Base-by-base conservation (phyloP, 1,140 invertebrate species). In the Mylabris phalerata region DNA sequence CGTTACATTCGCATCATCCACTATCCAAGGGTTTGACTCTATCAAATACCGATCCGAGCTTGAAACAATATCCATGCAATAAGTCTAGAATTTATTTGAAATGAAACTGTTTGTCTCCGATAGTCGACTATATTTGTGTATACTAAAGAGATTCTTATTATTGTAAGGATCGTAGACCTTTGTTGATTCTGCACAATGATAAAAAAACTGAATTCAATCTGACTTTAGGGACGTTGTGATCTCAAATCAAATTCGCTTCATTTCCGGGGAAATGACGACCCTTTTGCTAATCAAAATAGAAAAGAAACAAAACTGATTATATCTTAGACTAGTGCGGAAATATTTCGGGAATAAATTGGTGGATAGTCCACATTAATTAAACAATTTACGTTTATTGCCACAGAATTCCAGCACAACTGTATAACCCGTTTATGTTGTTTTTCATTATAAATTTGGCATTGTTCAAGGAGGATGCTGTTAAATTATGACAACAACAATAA, bases 31-130 rank as follows among this genome's bases (percentile, higher is more conserved):
- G 6, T 44, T 39, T 58, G 49, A 56, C 55, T 64, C 61, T 49
- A 65, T 65, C 63, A 65, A 65, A 57, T 48, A 59, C 48, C 60
- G 55, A 60, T 63, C 61, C 56, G 32, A 32, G 32, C 32, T 32
- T 57, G 63, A 65, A 63, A 65, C 63, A 65, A 65, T 65, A 63
- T 65, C 52, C 52, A 45, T 46, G 55, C 64, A 61, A 65, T 65
- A 65, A 63, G 64, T 65, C 54, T 54, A 61, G 47, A 65, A 65
- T 65, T 65, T 65, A 65, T 65, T 65, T 61, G 58, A 58, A 57
- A 65, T 62, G 52, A 57, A 51, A 62, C 47, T 60, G 60, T 61
- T 56, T 43, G 32, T 32, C 60, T 62, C 62, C 60, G 62, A 64
- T 62, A 64, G 60, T 58, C 58, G 49, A 41, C n/a, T 50, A 50